Base-by-base conservation (phyloP, 1,140 invertebrate genomes). In the Penaeus vannamei region DNA sequence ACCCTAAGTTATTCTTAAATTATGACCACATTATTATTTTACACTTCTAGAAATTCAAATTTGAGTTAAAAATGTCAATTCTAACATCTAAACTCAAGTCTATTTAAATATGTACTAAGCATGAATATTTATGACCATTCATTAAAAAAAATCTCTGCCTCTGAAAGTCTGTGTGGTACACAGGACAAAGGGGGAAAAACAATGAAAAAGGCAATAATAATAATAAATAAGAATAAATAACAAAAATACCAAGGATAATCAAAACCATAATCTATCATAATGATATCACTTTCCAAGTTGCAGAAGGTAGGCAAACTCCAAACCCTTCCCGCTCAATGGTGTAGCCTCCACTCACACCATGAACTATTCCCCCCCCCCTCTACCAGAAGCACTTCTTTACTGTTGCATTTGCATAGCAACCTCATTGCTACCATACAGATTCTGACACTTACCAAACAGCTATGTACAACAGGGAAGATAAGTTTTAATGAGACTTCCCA, bases 401-500 rank as follows among this genome's bases (percentile, higher is more conserved):
- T 26, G 61, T 62, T 87, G 64, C 62, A 82, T 46, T 87, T 82
- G 66, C 66, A 61, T 60, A 87, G 86, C 80, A 87, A 87, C 86
- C 64, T 84, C 80, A 83, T 59, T 72, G 53, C 66, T 61, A 72
- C 64, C 81, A 32, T 32, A 53, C 53, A 60, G 19, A 87, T 32
- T 76, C 20, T 81, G 32, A 84, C 26, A 36, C 61, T 76, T 84
- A 83, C 86, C 86, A 83, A 87, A 87, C 86, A 88, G 64, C 86
- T 88, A 88, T 88, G 29, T 88, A 88, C 86, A 88, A 72, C 23
- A 69, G 66, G 80, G 81, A 88, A 88, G 86, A 19, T 64, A 84
- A 84, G 66, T 83, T 84, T 88, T 53, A 53, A 46, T 59, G 59
- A 80, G 42, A 82, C 64, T 88, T 88, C 86, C 81, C 86, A 72